phyloP scores from a whole-genome alignment of 2,797 vertebrate genomes.

The Anas acuta region DNA sequence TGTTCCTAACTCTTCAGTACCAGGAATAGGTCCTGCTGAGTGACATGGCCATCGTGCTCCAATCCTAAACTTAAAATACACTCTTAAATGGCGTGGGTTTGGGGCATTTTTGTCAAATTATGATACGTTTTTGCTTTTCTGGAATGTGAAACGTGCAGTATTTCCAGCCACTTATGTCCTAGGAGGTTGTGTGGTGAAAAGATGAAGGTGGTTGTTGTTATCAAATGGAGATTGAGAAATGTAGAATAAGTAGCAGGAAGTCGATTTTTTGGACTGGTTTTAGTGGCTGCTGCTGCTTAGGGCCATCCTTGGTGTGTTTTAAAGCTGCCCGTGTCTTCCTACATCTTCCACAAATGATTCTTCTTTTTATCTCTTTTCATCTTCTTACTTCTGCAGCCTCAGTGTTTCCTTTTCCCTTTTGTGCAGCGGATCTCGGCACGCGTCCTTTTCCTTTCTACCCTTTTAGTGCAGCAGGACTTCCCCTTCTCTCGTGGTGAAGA shows the following conservation, averaged over 20 bases:
- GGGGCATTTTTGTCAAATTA: background rate
- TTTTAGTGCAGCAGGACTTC: background rate
- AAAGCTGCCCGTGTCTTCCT: background rate
- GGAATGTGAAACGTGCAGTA: fast-evolving
- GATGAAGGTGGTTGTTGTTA: background rate
- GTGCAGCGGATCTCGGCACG: background rate
- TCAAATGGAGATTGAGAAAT: background rate
- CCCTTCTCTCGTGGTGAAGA: background rate
- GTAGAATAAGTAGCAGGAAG: background rate
- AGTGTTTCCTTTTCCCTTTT: slow-evolving; percentile 5
- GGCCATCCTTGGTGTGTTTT: fast-evolving
- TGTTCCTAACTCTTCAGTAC: background rate
- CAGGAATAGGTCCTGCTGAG: background rate
- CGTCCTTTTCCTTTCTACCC: background rate
- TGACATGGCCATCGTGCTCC: background rate
- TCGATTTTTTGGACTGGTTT: background rate
- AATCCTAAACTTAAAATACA: fast-evolving
- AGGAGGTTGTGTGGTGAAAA: background rate
- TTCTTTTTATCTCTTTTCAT: slow-evolving; percentile 19
- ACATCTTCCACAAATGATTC: background rate
- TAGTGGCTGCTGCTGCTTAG: background rate
- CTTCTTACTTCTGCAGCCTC: slow-evolving; percentile 30
- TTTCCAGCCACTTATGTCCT: background rate
- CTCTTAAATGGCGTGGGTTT: too few relatives aligned
- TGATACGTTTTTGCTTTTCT: background rate